Evolutionary conservation across 1,140 invertebrate genomes (phyloP).

Genomic region (Dinoponera quadriceps): DNA sequence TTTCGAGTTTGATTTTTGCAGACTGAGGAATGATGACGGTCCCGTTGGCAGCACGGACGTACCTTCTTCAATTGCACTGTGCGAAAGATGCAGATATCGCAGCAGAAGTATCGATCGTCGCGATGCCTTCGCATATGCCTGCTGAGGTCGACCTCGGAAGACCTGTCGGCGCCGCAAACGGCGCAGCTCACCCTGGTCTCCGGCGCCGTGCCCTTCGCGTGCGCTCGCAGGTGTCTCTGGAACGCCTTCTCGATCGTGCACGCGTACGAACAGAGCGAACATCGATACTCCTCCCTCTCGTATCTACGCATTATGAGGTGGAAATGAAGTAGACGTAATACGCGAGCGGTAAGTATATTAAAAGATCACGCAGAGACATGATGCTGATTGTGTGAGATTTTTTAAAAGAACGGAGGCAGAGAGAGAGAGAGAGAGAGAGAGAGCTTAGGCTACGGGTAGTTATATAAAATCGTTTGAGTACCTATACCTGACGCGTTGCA

Average conservation of each 20-base stretch:
- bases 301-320: constrained; percentile 80
- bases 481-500: constrained; percentile 86
- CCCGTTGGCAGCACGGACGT: constrained; percentile 19
- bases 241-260: constrained; percentile 88
- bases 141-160: constrained; percentile 85
- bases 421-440: not conserved
- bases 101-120: constrained; percentile 86
- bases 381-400: not conserved
- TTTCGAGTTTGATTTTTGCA: too few relatives aligned
- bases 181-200: constrained; percentile 86
- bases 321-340: constrained; percentile 13
- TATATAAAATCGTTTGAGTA: constrained; percentile 74
- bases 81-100: constrained; percentile 87
- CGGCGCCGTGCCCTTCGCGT: constrained; percentile 81
- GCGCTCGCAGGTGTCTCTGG: constrained; percentile 85
- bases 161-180: constrained; percentile 87
- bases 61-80: constrained; percentile 87
- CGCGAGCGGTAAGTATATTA: not conserved
- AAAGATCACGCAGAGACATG: not conserved
- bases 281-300: constrained; percentile 87
- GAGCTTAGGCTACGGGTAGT: not conserved
- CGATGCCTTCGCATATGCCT: constrained; percentile 87
- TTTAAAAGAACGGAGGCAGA: constrained; percentile 11
- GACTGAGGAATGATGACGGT: not conserved
- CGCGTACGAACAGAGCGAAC: constrained; percentile 86